These are phyloP conservation scores for Falco biarmicus DNA, from an alignment of 2,797 vertebrate genomes.

Conservation along the genomic window DNA sequence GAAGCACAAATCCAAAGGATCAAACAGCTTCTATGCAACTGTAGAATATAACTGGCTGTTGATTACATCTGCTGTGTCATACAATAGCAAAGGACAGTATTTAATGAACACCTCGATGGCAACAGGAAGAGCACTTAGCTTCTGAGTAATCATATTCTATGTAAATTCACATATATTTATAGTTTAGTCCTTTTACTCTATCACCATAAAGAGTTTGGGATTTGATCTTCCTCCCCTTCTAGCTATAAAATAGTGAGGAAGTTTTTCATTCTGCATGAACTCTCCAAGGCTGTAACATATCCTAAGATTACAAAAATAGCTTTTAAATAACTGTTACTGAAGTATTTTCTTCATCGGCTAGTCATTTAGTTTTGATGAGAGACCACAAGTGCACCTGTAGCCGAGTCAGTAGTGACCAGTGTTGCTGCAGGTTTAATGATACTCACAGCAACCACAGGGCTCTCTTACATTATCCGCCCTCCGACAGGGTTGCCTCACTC, in stretches of 20 bases:
- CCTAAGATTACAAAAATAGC: background rate
- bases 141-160: background rate
- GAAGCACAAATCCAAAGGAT: background rate
- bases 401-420: background rate
- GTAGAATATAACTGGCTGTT: background rate
- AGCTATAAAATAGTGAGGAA: background rate
- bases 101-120: background rate
- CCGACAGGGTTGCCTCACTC: background rate
- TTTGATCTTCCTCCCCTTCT: background rate
- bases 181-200: background rate
- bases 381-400: background rate
- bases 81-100: background rate
- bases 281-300: background rate
- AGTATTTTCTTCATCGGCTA: background rate
- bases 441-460: background rate
- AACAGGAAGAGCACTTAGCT: background rate
- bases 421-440: background rate
- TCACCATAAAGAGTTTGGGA: background rate
- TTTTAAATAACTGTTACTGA: background rate
- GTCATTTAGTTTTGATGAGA: background rate
- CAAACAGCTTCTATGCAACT: background rate
- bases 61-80: background rate
- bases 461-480: background rate
- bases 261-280: background rate
- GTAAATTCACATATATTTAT: background rate